Percentiles rank a stretch among this genome's conserved stretches.
Evolutionary conservation across 1,140 invertebrate genomes (phyloP).

Genomic region (Drosophila pruinosa): DNA sequence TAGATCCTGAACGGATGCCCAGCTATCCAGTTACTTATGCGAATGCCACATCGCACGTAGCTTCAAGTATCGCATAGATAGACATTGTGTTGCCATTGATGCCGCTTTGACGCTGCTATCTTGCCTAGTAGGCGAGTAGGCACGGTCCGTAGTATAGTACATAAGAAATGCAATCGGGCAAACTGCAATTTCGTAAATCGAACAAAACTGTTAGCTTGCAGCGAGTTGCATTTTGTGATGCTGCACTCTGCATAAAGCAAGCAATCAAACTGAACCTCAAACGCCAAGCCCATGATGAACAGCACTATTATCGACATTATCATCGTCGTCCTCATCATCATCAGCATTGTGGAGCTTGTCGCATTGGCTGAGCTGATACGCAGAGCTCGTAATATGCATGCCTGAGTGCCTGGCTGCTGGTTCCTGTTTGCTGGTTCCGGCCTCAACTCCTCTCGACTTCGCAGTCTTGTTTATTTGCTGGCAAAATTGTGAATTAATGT

Average conservation of each 20-base stretch:
- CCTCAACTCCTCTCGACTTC: conserved; percentile 7
- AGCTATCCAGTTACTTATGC: conserved; percentile 53
- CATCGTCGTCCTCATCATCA: conserved; percentile 4
- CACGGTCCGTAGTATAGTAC: background rate
- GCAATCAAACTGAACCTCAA: conserved; percentile 58
- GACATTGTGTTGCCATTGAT: conserved; percentile 32
- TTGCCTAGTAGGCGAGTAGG: background rate
- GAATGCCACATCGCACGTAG: conserved; percentile 27
- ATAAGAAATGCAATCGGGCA: conserved; percentile 67
- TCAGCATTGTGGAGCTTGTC: conserved; percentile 45
- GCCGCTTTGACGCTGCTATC: background rate
- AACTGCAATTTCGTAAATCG: conserved; percentile 68
- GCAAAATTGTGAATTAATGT: conserved; percentile 80
- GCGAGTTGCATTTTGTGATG: background rate
- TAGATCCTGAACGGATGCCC: conserved; percentile 25
- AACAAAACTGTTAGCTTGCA: conserved; percentile 49
- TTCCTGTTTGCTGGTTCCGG: too few species aligned
- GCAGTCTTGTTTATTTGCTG: conserved; percentile 67
- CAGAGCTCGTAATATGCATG: conserved; percentile 41
- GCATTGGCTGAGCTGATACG: conserved; percentile 55
- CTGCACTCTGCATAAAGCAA: conserved; percentile 28
- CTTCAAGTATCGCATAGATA: background rate
- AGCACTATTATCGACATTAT: background rate
- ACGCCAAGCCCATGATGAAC: too few species aligned
- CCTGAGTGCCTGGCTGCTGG: conserved; percentile 13